Evolutionary conservation across 2,888 invertebrate genomes (phyloP).

Genomic region (Caenorhabditis sp.): DNA sequence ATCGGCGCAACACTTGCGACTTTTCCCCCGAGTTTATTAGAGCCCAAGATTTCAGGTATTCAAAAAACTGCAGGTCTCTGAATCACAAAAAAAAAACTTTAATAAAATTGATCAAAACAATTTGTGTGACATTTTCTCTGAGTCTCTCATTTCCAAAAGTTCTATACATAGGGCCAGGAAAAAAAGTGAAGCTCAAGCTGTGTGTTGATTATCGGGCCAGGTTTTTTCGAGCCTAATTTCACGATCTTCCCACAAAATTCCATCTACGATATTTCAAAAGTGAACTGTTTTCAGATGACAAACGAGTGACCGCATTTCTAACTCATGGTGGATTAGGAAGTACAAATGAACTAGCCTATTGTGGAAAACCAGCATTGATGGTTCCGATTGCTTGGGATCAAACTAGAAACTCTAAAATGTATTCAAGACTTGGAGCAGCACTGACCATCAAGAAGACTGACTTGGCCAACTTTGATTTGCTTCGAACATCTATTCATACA

Average conservation of each 20-base stretch:
- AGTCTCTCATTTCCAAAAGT: no score
- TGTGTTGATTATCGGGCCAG: no score
- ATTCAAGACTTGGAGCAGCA: constrained; percentile 23
- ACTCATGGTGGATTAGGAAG: constrained; percentile 36
- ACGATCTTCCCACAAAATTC: neutral
- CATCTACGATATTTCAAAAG: neutral
- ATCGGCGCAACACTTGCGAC: no score
- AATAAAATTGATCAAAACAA: no score
- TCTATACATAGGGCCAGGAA: no score
- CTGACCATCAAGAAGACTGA: constrained; percentile 32
- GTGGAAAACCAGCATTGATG: constrained; percentile 30
- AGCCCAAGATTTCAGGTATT: no score
- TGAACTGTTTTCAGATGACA: constrained; percentile 16
- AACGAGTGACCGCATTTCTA: constrained; percentile 19
- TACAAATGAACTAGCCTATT: constrained; percentile 29
- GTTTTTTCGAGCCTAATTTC: no score
- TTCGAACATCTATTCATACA: constrained; percentile 14
- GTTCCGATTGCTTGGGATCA: constrained; percentile 44
- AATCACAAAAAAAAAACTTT: no score
- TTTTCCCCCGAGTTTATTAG: no score
- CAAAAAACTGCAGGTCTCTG: no score
- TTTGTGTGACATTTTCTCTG: no score
- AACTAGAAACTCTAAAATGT: constrained; percentile 36
- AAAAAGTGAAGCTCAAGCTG: no score
- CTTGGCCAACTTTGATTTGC: constrained; percentile 11